A percentile compares a stretch with the other conserved stretches of the same genome.
Conservation (phyloP, 2,113 vertebrate species). For the Syrrhaptes paradoxus region DNA sequence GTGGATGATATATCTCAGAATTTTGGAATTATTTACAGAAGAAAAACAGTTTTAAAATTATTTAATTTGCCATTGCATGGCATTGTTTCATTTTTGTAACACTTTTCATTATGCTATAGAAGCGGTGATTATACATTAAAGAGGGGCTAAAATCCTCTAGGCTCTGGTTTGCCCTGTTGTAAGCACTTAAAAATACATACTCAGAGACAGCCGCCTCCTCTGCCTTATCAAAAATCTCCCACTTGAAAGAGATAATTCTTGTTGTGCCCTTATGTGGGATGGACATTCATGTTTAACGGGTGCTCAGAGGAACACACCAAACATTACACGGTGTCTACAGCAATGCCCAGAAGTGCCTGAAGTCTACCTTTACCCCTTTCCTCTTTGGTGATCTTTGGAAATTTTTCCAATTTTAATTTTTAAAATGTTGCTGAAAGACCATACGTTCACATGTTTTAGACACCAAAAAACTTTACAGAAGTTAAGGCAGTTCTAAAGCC, state of each 20-base stretch:
- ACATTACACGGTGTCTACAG: background rate
- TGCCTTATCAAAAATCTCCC: background rate
- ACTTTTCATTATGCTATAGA: background rate
- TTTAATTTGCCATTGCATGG: background rate
- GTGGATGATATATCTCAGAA: background rate
- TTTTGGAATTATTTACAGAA: background rate
- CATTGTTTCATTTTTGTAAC: background rate
- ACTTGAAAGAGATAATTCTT: background rate
- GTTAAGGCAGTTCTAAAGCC: background rate
- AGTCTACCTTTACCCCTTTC: background rate
- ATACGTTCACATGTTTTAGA: background rate
- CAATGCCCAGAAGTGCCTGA: background rate
- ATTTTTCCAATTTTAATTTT: background rate
- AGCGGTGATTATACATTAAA: background rate
- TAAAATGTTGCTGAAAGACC: background rate
- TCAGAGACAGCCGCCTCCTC: background rate
- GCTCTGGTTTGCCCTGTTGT: background rate
- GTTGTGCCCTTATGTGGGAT: background rate
- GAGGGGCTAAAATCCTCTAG: background rate
- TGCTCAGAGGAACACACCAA: background rate
- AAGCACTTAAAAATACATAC: background rate
- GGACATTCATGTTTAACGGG: background rate
- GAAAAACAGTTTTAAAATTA: background rate
- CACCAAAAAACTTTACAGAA: background rate
- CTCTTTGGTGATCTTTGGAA: background rate